These are phyloP conservation scores for Neoscelio sp. DNA, from an alignment of 2,888 invertebrate species.

Conservation along the genomic window DNA sequence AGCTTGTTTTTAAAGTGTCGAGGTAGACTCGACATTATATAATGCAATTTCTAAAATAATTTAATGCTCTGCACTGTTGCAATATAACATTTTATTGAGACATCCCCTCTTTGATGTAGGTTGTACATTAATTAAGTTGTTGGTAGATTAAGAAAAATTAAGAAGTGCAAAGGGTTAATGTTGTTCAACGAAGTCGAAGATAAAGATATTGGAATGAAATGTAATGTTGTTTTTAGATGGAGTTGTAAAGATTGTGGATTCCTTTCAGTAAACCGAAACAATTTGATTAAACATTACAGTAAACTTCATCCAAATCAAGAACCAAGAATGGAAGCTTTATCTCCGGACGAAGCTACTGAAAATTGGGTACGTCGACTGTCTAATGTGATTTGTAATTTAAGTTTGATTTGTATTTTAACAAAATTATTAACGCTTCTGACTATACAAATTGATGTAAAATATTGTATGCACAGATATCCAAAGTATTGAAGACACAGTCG, in stretches of 20 bases:
- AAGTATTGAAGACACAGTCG: conserved; percentile 74
- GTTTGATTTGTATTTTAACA: no score
- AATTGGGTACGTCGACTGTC: conserved; percentile 85
- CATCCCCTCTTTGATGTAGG: no score
- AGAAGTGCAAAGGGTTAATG: no score
- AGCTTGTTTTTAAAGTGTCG: no score
- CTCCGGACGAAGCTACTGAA: conserved; percentile 83
- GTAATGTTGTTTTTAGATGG: conserved; percentile 83
- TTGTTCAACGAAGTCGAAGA: background rate
- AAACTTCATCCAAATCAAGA: conserved; percentile 82
- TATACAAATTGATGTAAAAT: background rate
- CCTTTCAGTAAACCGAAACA: conserved; percentile 85
- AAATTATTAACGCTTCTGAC: background rate
- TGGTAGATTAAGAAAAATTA: no score
- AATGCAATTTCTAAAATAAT: no score
- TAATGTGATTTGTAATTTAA: no score
- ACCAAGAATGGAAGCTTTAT: conserved; percentile 77
- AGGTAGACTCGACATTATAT: no score
- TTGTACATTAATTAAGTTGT: no score
- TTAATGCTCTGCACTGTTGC: no score
- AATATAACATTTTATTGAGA: no score
- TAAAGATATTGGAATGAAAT: background rate
- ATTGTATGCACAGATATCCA: conserved; percentile 70
- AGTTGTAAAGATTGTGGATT: conserved; percentile 86
- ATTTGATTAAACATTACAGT: conserved; percentile 85